phyloP scores from a whole-genome alignment of 1,140 invertebrate species.

The Drosophila sp. region DNA sequence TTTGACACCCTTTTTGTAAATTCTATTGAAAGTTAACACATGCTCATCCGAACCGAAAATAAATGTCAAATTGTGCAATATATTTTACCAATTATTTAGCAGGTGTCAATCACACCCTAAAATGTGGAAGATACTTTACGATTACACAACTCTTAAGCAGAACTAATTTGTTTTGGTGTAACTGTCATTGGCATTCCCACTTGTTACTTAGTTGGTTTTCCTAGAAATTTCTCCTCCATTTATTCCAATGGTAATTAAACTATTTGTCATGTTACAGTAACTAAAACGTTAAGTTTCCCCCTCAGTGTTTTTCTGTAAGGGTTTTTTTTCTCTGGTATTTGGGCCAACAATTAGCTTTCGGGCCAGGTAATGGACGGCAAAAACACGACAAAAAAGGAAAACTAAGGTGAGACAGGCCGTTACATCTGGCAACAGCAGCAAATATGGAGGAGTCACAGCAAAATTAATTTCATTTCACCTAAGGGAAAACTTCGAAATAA shows the following conservation, averaged over 20 bases:
- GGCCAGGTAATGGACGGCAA: constrained; percentile 47
- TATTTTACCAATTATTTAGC: constrained; percentile 9
- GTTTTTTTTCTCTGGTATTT: constrained; percentile 25
- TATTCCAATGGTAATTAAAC: constrained; percentile 57
- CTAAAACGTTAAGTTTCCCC: not conserved
- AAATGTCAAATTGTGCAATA: constrained; percentile 4
- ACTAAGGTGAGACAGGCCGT: constrained; percentile 9
- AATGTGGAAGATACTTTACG: constrained; percentile 5
- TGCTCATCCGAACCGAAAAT: not conserved
- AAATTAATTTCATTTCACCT: constrained; percentile 72
- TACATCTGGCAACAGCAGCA: constrained; percentile 34
- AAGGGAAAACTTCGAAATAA: constrained; percentile 37
- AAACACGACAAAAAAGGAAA: constrained; percentile 50
- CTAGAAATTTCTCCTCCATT: constrained; percentile 1
- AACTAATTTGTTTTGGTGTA: constrained; percentile 18
- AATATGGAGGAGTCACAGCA: constrained; percentile 17
- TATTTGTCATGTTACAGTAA: constrained; percentile 50
- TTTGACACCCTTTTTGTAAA: not conserved
- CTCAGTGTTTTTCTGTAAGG: not conserved
- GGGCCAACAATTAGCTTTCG: constrained; percentile 49
- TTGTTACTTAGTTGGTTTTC: constrained; percentile 4
- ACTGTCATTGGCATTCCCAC: constrained; percentile 1
- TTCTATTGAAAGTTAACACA: not conserved
- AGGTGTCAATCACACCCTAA: constrained; percentile 3
- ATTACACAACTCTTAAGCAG: constrained; percentile 7